A percentile compares a stretch with the other conserved stretches of the same genome.
Evolutionary conservation across 2,113 vertebrate genomes (phyloP).

Genomic region (Dromas ardeola): DNA sequence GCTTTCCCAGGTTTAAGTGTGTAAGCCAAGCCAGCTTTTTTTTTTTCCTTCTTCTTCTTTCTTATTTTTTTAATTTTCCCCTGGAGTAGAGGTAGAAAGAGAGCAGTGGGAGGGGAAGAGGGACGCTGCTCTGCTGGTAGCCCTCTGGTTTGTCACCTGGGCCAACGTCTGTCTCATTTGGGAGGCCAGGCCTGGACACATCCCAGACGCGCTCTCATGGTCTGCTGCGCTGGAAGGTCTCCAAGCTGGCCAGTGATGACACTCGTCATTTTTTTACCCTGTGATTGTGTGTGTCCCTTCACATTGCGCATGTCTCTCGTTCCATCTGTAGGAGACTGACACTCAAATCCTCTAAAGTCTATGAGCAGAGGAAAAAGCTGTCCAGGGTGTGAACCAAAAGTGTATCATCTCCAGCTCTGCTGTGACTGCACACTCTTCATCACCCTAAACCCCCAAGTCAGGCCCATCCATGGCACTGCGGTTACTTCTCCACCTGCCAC

Average conservation of each 20-base stretch:
- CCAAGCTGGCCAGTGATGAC: background rate
- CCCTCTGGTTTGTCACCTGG: background rate
- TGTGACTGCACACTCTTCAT: background rate
- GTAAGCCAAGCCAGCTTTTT: background rate
- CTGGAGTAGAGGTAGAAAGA: background rate
- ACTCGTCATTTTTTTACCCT: background rate
- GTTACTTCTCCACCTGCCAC: background rate
- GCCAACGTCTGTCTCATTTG: background rate
- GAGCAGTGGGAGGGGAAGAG: background rate
- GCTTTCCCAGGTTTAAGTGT: background rate
- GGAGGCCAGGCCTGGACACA: background rate
- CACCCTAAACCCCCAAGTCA: background rate
- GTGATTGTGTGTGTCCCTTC: background rate
- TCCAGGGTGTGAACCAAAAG: background rate
- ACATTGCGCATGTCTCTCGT: rapidly evolving
- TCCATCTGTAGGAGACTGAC: background rate
- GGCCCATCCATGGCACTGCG: background rate
- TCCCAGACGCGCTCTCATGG: rapidly evolving
- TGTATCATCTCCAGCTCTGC: background rate
- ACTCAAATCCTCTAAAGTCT: background rate
- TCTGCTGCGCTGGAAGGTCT: background rate
- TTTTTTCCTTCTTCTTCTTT: rapidly evolving
- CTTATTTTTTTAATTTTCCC: background rate
- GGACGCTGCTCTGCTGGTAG: background rate
- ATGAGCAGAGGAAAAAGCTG: background rate